Percentiles rank a stretch among this genome's conserved stretches.
Conservation (phyloP, 2,797 vertebrate genomes). For the Strix occidentalis region DNA sequence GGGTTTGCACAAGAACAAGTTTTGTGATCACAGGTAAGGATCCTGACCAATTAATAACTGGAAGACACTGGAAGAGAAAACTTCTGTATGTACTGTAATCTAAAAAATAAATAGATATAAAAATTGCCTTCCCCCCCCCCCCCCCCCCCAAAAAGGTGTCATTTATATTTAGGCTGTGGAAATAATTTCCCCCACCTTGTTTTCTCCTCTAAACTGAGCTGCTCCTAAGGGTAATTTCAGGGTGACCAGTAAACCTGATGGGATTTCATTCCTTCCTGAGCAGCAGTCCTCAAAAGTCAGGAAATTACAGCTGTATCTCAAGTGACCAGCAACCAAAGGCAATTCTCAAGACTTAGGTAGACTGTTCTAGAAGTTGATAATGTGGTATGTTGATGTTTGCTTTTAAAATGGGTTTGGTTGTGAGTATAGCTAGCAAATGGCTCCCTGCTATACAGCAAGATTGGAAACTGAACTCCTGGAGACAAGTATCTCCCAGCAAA, state of each 20-base stretch:
- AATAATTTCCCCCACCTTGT: not conserved
- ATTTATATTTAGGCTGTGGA: not conserved
- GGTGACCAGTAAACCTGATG: not conserved
- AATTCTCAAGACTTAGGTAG: not conserved
- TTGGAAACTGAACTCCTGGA: not conserved
- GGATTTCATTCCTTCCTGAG: not conserved
- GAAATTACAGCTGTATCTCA: not conserved
- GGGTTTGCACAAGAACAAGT: not conserved
- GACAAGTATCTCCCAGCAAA: not conserved
- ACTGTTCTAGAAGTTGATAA: not conserved
- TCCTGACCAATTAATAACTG: not conserved
- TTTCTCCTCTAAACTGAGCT: not conserved
- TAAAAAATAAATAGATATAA: not conserved
- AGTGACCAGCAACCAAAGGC: not conserved
- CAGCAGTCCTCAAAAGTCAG: not conserved
- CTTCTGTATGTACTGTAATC: not conserved
- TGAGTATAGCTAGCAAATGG: not conserved
- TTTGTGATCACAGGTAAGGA: not conserved
- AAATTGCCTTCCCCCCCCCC: not conserved
- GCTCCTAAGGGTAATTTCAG: not conserved
- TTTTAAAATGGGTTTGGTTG: not conserved
- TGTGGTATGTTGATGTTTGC: not conserved
- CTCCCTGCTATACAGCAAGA: not conserved
- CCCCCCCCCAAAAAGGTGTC: not conserved
- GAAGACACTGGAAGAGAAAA: not conserved